Percentiles rank a stretch among this genome's conserved stretches.
Evolutionary conservation across 2,888 invertebrate species (phyloP).

Genomic region (Clistopyga incitator): DNA sequence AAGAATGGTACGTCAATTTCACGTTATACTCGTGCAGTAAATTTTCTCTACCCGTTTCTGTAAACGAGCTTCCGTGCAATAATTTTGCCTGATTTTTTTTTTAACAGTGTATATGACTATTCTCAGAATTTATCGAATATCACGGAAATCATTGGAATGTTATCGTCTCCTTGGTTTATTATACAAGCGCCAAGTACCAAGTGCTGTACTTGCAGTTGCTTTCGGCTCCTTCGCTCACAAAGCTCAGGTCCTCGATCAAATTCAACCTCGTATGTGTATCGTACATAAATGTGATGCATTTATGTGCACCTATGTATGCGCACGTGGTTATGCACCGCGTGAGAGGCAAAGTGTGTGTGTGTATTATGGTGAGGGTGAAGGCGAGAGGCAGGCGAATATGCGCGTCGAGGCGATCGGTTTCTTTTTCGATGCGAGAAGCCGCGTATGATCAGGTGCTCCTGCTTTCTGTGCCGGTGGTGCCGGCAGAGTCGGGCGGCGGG

Average conservation of each 20-base stretch:
- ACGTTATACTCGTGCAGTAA: too few species aligned
- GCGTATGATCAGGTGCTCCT: slow-evolving; percentile 79
- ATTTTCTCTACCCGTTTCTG: too few species aligned
- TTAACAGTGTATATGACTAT: too few species aligned
- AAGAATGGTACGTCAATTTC: too few species aligned
- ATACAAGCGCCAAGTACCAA: background rate
- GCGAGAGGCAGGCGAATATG: slow-evolving; percentile 28
- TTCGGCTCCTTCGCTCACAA: background rate
- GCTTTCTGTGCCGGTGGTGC: slow-evolving; percentile 47
- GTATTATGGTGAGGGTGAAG: slow-evolving; percentile 2
- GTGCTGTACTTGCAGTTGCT: background rate
- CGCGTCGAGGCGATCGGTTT: slow-evolving; percentile 71
- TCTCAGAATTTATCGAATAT: slow-evolving; percentile 1
- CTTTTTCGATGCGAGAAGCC: slow-evolving; percentile 67
- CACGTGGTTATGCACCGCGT: background rate
- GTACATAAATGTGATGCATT: slow-evolving; percentile 7
- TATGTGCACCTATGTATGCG: background rate
- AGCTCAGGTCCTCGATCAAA: slow-evolving; percentile 3
- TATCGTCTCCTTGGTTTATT: background rate
- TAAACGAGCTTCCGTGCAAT: too few species aligned
- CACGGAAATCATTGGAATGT: background rate
- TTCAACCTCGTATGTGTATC: background rate
- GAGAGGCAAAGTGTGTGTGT: background rate
- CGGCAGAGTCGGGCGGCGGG: slow-evolving; percentile 74
- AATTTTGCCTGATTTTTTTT: too few species aligned